Evolutionary conservation across 2,113 vertebrate species (phyloP).

Genomic region (Condylura cristata): DNA sequence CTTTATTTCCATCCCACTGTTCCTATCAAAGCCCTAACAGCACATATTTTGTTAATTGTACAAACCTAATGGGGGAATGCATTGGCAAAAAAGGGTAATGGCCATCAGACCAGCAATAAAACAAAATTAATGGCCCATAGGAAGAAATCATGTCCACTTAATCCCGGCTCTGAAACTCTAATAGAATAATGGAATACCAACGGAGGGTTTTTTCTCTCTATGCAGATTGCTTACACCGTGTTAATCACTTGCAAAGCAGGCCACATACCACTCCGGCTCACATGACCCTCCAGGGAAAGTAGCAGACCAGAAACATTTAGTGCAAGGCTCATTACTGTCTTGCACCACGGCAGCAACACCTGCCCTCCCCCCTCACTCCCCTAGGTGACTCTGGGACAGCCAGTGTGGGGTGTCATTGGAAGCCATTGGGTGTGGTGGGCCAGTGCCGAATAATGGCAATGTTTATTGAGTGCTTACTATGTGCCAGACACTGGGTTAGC

Average conservation of each 20-base stretch:
- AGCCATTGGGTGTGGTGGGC: conserved; percentile 47
- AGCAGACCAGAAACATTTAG: conserved; percentile 74
- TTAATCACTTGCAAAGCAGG: conserved; percentile 77
- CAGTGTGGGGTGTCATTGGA: background rate
- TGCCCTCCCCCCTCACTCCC: conserved; percentile 7
- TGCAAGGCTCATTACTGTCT: conserved; percentile 71
- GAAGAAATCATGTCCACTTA: conserved; percentile 90
- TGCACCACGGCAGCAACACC: conserved; percentile 49
- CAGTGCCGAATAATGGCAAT: conserved; percentile 22
- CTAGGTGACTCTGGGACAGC: conserved; percentile 69
- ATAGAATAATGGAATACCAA: conserved; percentile 81
- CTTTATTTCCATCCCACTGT: conserved; percentile 76
- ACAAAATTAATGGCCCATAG: conserved; percentile 89
- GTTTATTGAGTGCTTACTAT: conserved; percentile 59
- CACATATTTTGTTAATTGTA: conserved; percentile 86
- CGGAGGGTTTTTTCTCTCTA: conserved; percentile 64
- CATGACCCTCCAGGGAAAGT: conserved; percentile 79
- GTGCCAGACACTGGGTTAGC: background rate
- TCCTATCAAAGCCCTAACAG: conserved; percentile 75
- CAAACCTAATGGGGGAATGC: conserved; percentile 88
- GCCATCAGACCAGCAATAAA: conserved; percentile 89
- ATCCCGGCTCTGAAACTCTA: conserved; percentile 85
- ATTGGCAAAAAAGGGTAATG: conserved; percentile 86
- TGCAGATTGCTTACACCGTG: conserved; percentile 73
- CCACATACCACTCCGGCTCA: conserved; percentile 68